Percentiles rank a stretch among this genome's conserved stretches.
These are phyloP conservation scores for Diplodus puntazzo DNA, from an alignment of 2,797 vertebrate species.

Conservation along the genomic window DNA sequence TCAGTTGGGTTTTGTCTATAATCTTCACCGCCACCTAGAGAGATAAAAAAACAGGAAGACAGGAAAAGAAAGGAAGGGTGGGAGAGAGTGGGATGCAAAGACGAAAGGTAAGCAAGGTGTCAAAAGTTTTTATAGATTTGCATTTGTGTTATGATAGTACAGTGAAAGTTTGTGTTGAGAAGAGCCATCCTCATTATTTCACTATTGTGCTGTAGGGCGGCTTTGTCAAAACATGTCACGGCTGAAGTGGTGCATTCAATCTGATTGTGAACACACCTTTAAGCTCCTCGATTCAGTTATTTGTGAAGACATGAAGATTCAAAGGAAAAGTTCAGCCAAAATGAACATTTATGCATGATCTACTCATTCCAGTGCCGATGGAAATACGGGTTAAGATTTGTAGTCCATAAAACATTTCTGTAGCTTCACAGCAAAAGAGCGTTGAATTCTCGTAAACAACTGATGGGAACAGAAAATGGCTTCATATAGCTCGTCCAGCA, in stretches of 20 bases:
- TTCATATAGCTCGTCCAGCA: too few relatives aligned
- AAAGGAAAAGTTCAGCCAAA: background rate
- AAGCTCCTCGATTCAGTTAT: slow-evolving; percentile 13
- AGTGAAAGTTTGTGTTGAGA: slow-evolving; percentile 17
- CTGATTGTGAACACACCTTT: slow-evolving; percentile 36
- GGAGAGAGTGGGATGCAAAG: background rate
- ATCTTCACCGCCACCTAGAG: slow-evolving; percentile 85
- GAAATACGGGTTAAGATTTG: too few relatives aligned
- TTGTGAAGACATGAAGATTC: slow-evolving; percentile 19
- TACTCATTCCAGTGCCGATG: too few relatives aligned
- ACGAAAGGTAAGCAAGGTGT: slow-evolving; percentile 39
- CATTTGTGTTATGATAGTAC: slow-evolving; percentile 31
- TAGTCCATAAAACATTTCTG: too few relatives aligned
- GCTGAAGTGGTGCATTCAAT: slow-evolving; percentile 24
- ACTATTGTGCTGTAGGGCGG: slow-evolving; percentile 27
- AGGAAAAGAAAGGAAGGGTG: slow-evolving; percentile 3
- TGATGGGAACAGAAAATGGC: too few relatives aligned
- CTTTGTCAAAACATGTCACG: slow-evolving; percentile 60
- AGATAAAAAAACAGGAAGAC: slow-evolving; percentile 34
- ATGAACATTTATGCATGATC: too few relatives aligned
- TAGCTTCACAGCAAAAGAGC: too few relatives aligned
- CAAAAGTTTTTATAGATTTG: slow-evolving; percentile 44
- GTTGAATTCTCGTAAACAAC: too few relatives aligned
- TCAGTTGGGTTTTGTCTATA: slow-evolving; percentile 87
- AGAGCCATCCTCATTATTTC: slow-evolving; percentile 52